phyloP scores from a whole-genome alignment of 2,113 vertebrate species.

The Campylorhamphus procurvoides region DNA sequence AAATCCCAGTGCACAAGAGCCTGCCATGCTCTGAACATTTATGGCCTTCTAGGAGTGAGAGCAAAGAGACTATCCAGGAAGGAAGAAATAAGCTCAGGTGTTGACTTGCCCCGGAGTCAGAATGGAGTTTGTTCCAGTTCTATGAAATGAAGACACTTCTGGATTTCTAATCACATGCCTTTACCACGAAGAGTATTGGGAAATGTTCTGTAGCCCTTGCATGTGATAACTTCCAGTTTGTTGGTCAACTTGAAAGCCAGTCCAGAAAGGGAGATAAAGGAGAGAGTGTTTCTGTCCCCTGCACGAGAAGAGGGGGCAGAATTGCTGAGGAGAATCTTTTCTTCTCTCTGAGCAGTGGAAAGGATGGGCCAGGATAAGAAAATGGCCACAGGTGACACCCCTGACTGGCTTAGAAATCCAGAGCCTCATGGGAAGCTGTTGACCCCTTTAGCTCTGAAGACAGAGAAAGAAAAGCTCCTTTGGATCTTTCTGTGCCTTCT shows the following conservation, averaged over 20 bases:
- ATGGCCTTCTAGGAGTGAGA: neutral
- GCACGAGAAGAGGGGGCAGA: neutral
- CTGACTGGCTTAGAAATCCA: neutral
- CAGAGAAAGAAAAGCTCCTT: neutral
- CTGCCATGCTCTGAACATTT: neutral
- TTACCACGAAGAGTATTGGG: neutral
- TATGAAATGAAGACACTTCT: neutral
- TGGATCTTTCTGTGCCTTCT: neutral
- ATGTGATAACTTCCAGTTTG: neutral
- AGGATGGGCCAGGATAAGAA: neutral
- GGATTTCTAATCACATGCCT: neutral
- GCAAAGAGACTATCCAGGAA: neutral
- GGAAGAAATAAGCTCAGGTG: neutral
- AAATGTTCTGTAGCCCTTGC: neutral
- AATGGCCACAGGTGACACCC: neutral
- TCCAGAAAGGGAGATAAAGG: neutral
- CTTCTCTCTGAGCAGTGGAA: neutral
- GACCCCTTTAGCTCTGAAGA: neutral
- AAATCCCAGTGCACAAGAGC: neutral
- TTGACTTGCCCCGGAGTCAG: neutral
- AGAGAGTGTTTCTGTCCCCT: neutral
- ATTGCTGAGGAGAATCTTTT: neutral
- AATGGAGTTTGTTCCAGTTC: neutral
- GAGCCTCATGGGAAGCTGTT: neutral
- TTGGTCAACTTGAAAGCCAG: neutral